Evolutionary conservation across 2,113 vertebrate genomes (phyloP).

Genomic region (Pongo abelii): DNA sequence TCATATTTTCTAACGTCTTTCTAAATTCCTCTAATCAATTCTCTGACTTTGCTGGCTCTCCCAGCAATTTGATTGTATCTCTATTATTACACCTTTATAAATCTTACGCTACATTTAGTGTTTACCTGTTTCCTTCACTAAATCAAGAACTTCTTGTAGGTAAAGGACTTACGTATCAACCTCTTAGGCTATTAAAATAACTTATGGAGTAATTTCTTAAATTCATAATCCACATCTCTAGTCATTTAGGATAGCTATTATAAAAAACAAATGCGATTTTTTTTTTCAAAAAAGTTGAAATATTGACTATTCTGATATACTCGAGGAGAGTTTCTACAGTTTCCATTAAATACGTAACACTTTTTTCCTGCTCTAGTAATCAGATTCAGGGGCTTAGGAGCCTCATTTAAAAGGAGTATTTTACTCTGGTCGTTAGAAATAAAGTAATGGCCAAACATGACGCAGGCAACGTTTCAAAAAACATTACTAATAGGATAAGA

Average conservation of each 20-base stretch:
- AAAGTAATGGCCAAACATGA: neutral
- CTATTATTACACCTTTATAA: neutral
- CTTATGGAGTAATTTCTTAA: neutral
- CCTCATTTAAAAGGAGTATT: neutral
- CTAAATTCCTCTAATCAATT: slow-evolving; percentile 2
- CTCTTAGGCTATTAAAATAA: neutral
- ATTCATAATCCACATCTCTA: neutral
- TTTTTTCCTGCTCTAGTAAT: neutral
- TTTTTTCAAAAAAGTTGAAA: neutral
- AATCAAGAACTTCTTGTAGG: neutral
- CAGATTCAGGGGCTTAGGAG: neutral
- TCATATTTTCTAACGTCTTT: neutral
- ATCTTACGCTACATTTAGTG: neutral
- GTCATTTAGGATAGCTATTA: neutral
- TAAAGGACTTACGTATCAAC: neutral
- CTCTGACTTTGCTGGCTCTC: neutral
- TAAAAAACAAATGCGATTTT: neutral
- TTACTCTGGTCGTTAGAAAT: neutral
- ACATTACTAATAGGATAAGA: neutral
- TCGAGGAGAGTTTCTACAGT: neutral
- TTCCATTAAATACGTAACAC: neutral
- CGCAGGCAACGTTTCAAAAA: neutral
- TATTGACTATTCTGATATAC: neutral
- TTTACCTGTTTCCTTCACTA: slow-evolving; percentile 9
- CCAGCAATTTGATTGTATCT: neutral